Percentiles rank a stretch among this genome's conserved stretches.
These are phyloP conservation scores for Drosophila hamatofila DNA, from an alignment of 2,888 invertebrate genomes.

Conservation along the genomic window DNA sequence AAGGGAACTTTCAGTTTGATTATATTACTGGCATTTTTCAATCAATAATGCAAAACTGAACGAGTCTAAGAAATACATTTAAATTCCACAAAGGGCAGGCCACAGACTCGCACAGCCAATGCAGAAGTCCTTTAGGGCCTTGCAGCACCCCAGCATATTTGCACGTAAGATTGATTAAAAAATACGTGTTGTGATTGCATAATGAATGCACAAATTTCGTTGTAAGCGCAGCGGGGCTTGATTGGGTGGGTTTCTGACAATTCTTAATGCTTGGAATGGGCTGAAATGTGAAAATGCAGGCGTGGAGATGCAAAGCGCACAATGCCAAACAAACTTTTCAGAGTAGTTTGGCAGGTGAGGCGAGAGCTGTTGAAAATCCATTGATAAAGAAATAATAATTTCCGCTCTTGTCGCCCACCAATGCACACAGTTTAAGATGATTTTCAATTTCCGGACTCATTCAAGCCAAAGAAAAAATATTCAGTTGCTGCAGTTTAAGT, in stretches of 20 bases:
- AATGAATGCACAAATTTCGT: conserved; percentile 61
- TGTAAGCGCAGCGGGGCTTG: conserved; percentile 17
- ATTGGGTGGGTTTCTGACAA: conserved; percentile 35
- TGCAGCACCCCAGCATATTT: conserved; percentile 42
- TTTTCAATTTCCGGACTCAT: conserved; percentile 72
- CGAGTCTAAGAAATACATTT: conserved; percentile 53
- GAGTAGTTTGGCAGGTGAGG: conserved; percentile 22
- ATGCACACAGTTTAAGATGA: conserved; percentile 63
- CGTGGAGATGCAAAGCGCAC: background rate
- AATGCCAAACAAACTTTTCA: conserved; percentile 33
- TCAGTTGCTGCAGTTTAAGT: conserved; percentile 55
- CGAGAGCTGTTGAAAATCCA: conserved; percentile 38
- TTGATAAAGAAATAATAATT: conserved; percentile 80
- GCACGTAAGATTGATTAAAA: conserved; percentile 82
- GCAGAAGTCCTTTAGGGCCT: conserved; percentile 5
- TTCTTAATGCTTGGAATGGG: conserved; percentile 27
- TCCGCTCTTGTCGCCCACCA: conserved; percentile 58
- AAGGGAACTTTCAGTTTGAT: background rate
- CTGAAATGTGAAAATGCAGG: background rate
- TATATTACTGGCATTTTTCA: background rate
- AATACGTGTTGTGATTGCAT: conserved; percentile 79
- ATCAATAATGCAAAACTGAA: conserved; percentile 37
- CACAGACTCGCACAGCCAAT: conserved; percentile 2
- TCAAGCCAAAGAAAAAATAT: conserved; percentile 33
- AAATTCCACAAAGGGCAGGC: conserved; percentile 40